Evolutionary conservation across 2,113 vertebrate genomes (phyloP), one percentile per base, ranked within the genome.

Genomic region (Scomber japonicus): DNA sequence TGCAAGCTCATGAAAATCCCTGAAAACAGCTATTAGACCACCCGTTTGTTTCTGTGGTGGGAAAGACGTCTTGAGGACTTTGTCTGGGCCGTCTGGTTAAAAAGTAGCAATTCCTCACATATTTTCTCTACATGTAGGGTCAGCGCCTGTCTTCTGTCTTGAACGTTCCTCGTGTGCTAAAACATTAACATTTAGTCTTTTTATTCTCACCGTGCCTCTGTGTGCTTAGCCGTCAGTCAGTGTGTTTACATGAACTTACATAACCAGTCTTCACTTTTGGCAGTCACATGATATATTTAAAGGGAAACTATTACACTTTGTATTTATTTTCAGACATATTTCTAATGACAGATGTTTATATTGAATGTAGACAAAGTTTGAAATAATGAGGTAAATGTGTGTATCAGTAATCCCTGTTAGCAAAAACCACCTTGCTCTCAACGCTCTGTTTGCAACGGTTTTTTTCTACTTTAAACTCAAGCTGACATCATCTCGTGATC

Each of bases 21-120:
- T 50, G 6, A 73, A 84, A 81, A 66, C 53, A 7, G 15, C 30
- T 11, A 35, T 80, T 64, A 63, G 40, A 13, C n/a, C 14, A 19
- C 30, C 13, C 10, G 61, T 54, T 64, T 17, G 12, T 82, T 17
- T 71, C 30, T 59, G 59, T 63, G 16, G 17, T 45, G 21, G 27
- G 48, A 65, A 51, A 44, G 54, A 46, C 12, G 7, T 48, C 12
- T 64, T 64, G 24, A 8, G 10, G 10, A 16, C 4, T 49, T 3
- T 17, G n/a, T 44, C 6, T 49, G 49, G 2, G 3, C 49, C 44
- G 40, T 53, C 49, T 49, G 13, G 5, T 81, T 27, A 27, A 61
- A 31, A 71, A 15, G 59, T 45, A 54, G 31, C 11, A 51, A 0
- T 16, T 15, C 14, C 3, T 71, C 15, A 17, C 19, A 11, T 40